Base-by-base conservation (phyloP, 2,888 invertebrate genomes). In the Sphaerophoria rueppellii region DNA sequence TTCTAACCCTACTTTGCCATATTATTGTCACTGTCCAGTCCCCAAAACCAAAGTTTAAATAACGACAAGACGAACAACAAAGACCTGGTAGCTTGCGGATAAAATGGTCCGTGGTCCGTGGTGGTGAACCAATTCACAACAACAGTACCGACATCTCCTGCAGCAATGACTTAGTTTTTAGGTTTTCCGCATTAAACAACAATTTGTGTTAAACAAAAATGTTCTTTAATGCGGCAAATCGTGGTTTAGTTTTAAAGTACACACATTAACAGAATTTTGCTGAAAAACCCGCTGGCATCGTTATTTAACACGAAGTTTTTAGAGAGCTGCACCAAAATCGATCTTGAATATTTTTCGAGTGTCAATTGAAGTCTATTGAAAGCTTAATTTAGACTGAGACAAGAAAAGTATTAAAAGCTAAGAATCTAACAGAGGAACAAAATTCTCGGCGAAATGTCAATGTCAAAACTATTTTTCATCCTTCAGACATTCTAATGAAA, bases 281-380 rank as follows among this genome's bases (percentile, higher is more conserved):
- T 24, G 24, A 24, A 24, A 24, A 24, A 24, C 1, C 24, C 24
- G 24, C 24, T 24, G 2, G 2, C 24, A 24, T 24, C 24, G 24
- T 24, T 24, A 24, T 24, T 24, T 24, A 24, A 24, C 24, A 24
- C 24, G 24, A 24, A 24, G 24, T 24, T 2, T 24, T 24, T 24
- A 24, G 14, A 12, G 11, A 54, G 16, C 48, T 73, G 70, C 82
- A 58, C 74, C 78, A 58, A 60, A 74, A 82, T 82, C 65, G 78
- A 78, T 82, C 43, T 82, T 43, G 55, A 78, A 60, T 74, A 63
- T 58, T 35, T 35, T 70, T 58, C 11, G 48, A 70, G 65, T 70
- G 55, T 58, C 74, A 82, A 82, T 82, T 82, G 82, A 78, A 70
- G 74, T 78, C 70, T 74, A 74, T 74, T 74, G 78, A 74, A 61